Conservation (phyloP, 2,888 invertebrate genomes). For the Cryptophagus acutangulus region DNA sequence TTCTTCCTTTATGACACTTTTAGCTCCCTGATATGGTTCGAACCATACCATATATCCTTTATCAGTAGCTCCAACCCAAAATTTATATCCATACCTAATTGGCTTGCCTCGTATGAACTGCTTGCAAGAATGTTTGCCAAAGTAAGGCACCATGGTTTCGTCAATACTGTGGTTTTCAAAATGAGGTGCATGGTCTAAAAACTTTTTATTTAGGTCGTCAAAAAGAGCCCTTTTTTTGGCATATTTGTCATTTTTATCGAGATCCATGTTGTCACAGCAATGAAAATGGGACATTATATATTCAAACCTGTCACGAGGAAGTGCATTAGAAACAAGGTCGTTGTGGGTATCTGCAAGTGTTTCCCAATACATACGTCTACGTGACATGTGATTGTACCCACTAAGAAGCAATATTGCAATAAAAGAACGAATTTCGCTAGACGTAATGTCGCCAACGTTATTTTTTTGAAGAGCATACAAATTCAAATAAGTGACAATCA, state of each 20-base stretch:
- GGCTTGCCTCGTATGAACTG: constrained; percentile 34
- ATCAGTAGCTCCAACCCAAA: constrained; percentile 30
- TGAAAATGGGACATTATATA: constrained; percentile 32
- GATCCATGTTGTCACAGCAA: constrained; percentile 28
- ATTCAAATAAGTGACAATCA: too few species aligned
- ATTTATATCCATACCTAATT: constrained; percentile 31
- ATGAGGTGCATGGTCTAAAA: constrained; percentile 25
- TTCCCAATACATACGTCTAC: constrained; percentile 18
- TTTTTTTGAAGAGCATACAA: constrained; percentile 12
- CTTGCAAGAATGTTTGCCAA: constrained; percentile 34
- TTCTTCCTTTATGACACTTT: constrained; percentile 12
- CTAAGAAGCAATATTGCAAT: constrained; percentile 11
- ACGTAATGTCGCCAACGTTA: constrained; percentile 2
- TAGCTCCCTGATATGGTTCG: constrained; percentile 32
- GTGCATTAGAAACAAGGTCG: constrained; percentile 15
- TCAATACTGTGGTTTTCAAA: constrained; percentile 35
- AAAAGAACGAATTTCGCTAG: constrained; percentile 12
- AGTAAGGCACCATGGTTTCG: constrained; percentile 41
- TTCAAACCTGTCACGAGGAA: constrained; percentile 32
- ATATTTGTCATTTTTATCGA: constrained; percentile 27
- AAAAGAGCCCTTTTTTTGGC: constrained; percentile 30
- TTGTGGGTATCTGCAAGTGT: constrained; percentile 17
- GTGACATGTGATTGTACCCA: constrained; percentile 10
- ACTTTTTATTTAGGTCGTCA: constrained; percentile 25
- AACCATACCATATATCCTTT: constrained; percentile 31